Base-by-base conservation (phyloP, 2,797 vertebrate species). In the Spea hammondii region DNA sequence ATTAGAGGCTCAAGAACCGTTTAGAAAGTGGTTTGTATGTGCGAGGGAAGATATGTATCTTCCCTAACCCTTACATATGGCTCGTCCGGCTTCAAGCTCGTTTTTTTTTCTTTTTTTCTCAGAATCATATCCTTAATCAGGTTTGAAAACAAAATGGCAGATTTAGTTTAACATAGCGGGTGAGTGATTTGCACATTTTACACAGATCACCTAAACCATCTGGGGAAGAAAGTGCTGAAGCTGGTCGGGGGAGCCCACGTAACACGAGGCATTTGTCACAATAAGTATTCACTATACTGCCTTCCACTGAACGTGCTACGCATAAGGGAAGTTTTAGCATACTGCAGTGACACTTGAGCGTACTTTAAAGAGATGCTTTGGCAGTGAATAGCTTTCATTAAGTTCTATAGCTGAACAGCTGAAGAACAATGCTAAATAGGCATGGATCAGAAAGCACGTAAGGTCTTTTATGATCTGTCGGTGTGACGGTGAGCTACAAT, bases 321-420 rank as follows among this genome's bases (percentile, higher is more conserved):
- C 62, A 46, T 51, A 45, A 47, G 8, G 69, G 64, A 64, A 50
- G 17, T 62, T 77, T 72, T 65, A 8, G 53, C 65, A 54, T 70
- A 78, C 75, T 69, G 53, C 75, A 5, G 75, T 64, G 75, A 77
- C 70, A 74, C 64, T 45, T 74, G 70, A 77, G 80, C 60, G 65
- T 17, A 65, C 65, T 55, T 77, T 54, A 77, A 77, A 78, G 65
- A 50, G 75, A 73, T 54, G 12, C 55, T 78, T 13, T 73, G 70
- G 70, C 49, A 74, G 55, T 59, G 14, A 55, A 59, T 46, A 4
- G 8, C 54, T 82, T 73, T 44, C n/a, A 69, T 74, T 14, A 69
- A 74, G 73, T 73, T 74, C 65, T 47, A 73, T 73, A 53, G 46
- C 17, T 8, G 65, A 78, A 72, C 64, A 77, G 70, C 75, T 73